Conservation (phyloP, 2,888 invertebrate genomes). For the Bellardia pandia region DNA sequence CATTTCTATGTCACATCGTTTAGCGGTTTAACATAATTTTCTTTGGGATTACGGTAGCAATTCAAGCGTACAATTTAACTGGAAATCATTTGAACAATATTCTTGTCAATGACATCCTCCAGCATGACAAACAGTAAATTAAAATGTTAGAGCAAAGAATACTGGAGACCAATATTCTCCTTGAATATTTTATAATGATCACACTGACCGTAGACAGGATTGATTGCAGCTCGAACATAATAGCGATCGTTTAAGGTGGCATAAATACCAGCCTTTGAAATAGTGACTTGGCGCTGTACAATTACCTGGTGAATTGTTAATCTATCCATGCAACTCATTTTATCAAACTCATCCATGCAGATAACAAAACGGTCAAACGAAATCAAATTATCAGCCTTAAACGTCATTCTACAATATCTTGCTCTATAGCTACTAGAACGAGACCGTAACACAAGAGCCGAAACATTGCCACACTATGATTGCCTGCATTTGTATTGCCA, state of each 20-base stretch:
- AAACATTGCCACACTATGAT: conserved; percentile 99
- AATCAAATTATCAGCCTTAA: conserved; percentile 99
- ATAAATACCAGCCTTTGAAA: conserved; percentile 99
- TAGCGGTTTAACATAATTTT: too few relatives aligned
- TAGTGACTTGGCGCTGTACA: conserved; percentile 99
- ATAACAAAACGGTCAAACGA: conserved; percentile 98
- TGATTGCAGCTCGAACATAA: conserved; percentile 99
- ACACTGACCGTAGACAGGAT: conserved; percentile 99
- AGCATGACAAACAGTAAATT: conserved; percentile 98
- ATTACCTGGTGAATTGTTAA: conserved; percentile 99
- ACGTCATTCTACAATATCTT: conserved; percentile 94
- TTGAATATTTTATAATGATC: conserved; percentile 99
- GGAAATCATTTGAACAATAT: too few relatives aligned
- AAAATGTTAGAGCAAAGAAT: conserved; percentile 98
- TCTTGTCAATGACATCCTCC: conserved; percentile 97
- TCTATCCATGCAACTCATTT: conserved; percentile 99
- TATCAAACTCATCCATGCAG: conserved; percentile 98
- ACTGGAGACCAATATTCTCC: conserved; percentile 99
- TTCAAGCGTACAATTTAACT: too few relatives aligned
- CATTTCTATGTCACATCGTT: too few relatives aligned
- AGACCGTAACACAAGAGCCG: conserved; percentile 98
- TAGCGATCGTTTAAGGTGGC: conserved; percentile 98
- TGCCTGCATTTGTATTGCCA: conserved; percentile 97
- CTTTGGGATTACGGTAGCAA: too few relatives aligned
- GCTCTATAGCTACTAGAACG: conserved; percentile 97